phyloP scores from a whole-genome alignment of 1,140 invertebrate species.

The Macrostomum lignano region DNA sequence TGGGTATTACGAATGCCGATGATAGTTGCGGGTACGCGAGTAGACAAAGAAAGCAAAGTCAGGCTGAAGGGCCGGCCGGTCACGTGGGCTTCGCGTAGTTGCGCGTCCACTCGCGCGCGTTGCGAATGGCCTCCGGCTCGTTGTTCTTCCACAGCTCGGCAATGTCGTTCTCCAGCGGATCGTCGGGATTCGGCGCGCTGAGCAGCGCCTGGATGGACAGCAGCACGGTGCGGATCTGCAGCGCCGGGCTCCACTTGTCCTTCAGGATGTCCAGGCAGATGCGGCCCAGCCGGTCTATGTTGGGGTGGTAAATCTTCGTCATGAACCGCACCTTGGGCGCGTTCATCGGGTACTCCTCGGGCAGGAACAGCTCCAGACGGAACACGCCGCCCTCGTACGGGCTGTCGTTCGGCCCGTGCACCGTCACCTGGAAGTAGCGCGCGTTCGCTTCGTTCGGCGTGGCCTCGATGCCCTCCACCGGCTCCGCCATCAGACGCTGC shows the following conservation, averaged over 20 bases:
- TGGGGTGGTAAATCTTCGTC: slow-evolving; percentile 52
- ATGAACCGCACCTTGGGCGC: slow-evolving; percentile 50
- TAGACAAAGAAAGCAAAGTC: no score
- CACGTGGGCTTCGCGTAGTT: background rate
- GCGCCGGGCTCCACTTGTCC: slow-evolving; percentile 75
- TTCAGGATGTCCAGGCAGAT: slow-evolving; percentile 52
- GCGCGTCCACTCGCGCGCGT: background rate
- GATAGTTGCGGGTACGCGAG: no score
- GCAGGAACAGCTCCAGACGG: slow-evolving; percentile 48
- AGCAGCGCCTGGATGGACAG: slow-evolving; percentile 81
- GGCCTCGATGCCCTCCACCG: slow-evolving; percentile 76
- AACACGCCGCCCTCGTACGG: slow-evolving; percentile 47
- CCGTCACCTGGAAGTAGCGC: slow-evolving; percentile 81
- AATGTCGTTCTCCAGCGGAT: slow-evolving; percentile 81
- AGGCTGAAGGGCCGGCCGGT: no score
- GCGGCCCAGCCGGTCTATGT: slow-evolving; percentile 47
- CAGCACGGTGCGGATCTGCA: slow-evolving; percentile 82
- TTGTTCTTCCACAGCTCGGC: slow-evolving; percentile 89
- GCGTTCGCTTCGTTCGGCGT: slow-evolving; percentile 78
- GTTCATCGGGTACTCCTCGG: slow-evolving; percentile 51
- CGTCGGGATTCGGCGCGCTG: slow-evolving; percentile 90
- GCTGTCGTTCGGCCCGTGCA: slow-evolving; percentile 35
- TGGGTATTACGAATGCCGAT: no score
- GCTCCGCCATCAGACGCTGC: slow-evolving; percentile 84
- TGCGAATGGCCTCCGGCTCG: slow-evolving; percentile 52